Evolutionary conservation across 2,113 vertebrate genomes (phyloP).

Genomic region (Pica pica): DNA sequence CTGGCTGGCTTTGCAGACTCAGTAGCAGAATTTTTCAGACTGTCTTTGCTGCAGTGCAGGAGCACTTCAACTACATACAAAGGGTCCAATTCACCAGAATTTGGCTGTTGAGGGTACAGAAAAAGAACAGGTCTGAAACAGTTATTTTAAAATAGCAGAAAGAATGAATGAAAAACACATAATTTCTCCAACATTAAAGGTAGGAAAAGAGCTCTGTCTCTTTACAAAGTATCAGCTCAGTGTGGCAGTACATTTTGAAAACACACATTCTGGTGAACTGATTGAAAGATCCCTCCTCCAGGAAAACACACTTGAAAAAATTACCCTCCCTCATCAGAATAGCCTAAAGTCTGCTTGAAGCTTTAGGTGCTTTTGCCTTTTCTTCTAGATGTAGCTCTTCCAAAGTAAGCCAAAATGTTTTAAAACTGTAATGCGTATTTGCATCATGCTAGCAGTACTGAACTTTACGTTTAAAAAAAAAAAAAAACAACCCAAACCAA

Average conservation of each 20-base stretch:
- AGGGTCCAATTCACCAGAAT: conserved; percentile 83
- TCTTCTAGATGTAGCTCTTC: background rate
- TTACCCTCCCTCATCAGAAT: background rate
- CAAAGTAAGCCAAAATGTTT: background rate
- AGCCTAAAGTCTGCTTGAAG: background rate
- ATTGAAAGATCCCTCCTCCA: background rate
- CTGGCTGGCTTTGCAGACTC: conserved; percentile 88
- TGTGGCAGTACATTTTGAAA: background rate
- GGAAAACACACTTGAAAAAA: background rate
- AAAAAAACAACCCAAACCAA: background rate
- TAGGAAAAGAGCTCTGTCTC: background rate
- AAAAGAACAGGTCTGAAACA: background rate
- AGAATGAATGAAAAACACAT: background rate
- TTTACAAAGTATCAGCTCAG: background rate
- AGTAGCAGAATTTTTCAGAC: conserved; percentile 87
- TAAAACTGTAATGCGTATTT: background rate
- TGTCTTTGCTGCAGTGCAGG: conserved; percentile 92
- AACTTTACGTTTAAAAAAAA: background rate
- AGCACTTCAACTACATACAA: conserved; percentile 93
- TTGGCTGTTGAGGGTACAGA: conserved; percentile 65
- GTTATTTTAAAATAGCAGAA: background rate
- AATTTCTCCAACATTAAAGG: background rate
- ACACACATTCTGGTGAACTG: background rate
- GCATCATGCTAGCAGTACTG: background rate
- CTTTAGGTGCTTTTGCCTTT: background rate